A percentile compares a stretch with the other conserved stretches of the same genome.
These are phyloP conservation scores for Acanthosepion esculentum DNA, from an alignment of 2,888 invertebrate species.

Conservation along the genomic window DNA sequence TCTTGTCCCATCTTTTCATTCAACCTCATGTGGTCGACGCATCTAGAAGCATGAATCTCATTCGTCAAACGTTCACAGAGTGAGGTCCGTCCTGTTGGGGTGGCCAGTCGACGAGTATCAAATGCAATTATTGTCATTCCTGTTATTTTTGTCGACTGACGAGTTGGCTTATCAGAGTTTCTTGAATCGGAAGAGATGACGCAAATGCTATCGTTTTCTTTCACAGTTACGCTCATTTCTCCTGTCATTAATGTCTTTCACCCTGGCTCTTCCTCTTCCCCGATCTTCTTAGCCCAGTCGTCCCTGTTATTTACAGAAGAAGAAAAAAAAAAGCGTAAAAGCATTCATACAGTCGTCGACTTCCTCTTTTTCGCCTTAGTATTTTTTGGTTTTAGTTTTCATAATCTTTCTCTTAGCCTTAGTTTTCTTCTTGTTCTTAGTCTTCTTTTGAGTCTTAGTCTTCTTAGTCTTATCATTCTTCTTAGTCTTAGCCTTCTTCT, in stretches of 20 bases:
- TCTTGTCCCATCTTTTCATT: not conserved
- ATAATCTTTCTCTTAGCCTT: too few relatives aligned
- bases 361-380: not conserved
- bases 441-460: too few relatives aligned
- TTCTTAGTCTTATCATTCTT: too few relatives aligned
- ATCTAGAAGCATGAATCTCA: not conserved
- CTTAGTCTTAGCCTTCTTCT: too few relatives aligned
- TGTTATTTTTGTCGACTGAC: not conserved
- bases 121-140: constrained; percentile 1
- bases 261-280: not conserved
- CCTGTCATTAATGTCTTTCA: not conserved
- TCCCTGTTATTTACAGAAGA: not conserved
- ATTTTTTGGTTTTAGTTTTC: too few relatives aligned
- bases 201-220: not conserved
- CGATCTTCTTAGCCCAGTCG: not conserved
- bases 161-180: not conserved
- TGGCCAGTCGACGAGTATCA: constrained; percentile 33
- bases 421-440: too few relatives aligned
- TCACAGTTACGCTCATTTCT: not conserved
- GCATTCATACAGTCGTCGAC: too few relatives aligned
- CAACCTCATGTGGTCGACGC: not conserved
- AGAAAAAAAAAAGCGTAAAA: too few relatives aligned
- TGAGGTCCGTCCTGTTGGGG: not conserved
- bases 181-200: not conserved
- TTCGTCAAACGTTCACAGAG: not conserved